A percentile compares a stretch with the other conserved stretches of the same genome.
phyloP scores from a whole-genome alignment of 23 tunicate species.

The Trididemnum miniatum region DNA sequence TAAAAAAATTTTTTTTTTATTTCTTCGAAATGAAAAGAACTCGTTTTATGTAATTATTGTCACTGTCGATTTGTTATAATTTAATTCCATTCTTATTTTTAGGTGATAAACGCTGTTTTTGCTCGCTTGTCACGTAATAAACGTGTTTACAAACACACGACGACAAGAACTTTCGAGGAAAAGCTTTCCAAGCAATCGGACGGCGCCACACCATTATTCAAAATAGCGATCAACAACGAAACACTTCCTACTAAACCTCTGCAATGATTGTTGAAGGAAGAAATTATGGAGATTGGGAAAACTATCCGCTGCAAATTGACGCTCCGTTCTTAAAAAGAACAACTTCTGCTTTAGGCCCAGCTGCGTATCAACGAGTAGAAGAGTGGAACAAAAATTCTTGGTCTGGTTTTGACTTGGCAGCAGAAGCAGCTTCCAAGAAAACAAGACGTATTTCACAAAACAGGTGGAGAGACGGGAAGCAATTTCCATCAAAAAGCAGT shows the following conservation, averaged over 20 bases:
- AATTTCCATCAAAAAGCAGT: neutral
- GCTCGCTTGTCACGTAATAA: neutral
- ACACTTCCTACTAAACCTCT: neutral
- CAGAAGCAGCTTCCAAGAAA: neutral
- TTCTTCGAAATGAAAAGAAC: too few species aligned
- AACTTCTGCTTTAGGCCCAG: neutral
- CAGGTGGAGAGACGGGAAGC: neutral
- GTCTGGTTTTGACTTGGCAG: neutral
- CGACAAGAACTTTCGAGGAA: neutral
- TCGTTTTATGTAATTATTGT: too few species aligned
- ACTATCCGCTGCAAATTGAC: neutral
- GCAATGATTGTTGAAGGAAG: neutral
- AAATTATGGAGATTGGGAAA: neutral
- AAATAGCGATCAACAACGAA: neutral
- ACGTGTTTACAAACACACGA: conserved; percentile 2
- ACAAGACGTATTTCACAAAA: neutral
- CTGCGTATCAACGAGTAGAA: conserved; percentile 10
- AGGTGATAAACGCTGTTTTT: neutral
- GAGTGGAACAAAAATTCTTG: conserved; percentile 35
- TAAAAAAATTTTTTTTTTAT: too few species aligned
- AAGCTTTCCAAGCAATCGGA: neutral
- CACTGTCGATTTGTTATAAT: too few species aligned
- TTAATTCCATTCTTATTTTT: too few species aligned
- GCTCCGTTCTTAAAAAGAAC: neutral
- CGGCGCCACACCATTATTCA: neutral